These are phyloP conservation scores for Bembecia ichneumoniformis DNA, from an alignment of 2,888 invertebrate genomes.

Conservation along the genomic window DNA sequence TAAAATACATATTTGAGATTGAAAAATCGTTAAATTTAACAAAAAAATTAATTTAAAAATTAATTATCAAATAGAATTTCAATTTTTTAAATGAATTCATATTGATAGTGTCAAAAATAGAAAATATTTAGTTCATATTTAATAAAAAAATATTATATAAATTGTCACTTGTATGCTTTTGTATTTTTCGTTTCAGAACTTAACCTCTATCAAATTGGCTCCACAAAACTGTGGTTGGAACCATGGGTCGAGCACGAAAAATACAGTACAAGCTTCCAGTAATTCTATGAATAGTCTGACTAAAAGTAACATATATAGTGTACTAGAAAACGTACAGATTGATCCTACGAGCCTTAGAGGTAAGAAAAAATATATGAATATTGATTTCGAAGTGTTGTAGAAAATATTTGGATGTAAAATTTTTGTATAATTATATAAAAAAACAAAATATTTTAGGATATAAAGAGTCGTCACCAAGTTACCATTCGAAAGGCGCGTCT, in stretches of 20 bases:
- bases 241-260: conserved; percentile 56
- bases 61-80: too few species aligned
- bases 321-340: conserved; percentile 43
- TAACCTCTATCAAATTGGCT: conserved; percentile 51
- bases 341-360: conserved; percentile 50
- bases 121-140: too few species aligned
- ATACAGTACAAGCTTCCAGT: conserved; percentile 34
- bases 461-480: conserved; percentile 44
- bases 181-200: conserved; percentile 36
- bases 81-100: too few species aligned
- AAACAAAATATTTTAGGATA: conserved; percentile 28
- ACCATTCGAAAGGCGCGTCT: conserved; percentile 60
- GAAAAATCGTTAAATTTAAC: too few species aligned
- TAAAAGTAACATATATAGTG: conserved; percentile 46
- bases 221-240: conserved; percentile 51
- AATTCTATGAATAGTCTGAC: conserved; percentile 47
- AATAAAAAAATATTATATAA: too few species aligned
- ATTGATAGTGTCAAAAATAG: too few species aligned
- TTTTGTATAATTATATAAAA: conserved; percentile 1
- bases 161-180: too few species aligned
- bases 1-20: too few species aligned
- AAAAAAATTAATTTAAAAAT: too few species aligned
- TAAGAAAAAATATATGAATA: conserved; percentile 14
- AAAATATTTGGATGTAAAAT: background rate
- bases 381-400: background rate